These are phyloP conservation scores for Laspeyria flexula DNA, from an alignment of 2,888 invertebrate genomes.

Conservation along the genomic window DNA sequence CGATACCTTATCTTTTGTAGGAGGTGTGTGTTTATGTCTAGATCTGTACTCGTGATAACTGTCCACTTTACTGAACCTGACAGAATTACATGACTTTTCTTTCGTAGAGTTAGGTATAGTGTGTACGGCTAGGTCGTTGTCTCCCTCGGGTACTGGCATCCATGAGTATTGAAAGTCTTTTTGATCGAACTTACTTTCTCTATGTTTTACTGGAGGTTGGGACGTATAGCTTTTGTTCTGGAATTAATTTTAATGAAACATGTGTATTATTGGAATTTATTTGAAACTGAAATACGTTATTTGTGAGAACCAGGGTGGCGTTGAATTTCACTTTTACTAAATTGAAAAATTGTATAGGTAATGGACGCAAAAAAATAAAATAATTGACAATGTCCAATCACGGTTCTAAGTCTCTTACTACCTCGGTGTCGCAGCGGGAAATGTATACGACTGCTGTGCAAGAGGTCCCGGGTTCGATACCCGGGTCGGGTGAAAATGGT, in stretches of 20 bases:
- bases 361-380: no score
- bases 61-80: conserved; percentile 74
- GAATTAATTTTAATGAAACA: conserved; percentile 17
- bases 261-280: no score
- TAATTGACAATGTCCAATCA: no score
- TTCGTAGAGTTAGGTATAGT: conserved; percentile 66
- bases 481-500: no score
- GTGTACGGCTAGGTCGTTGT: conserved; percentile 69
- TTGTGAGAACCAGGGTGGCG: no score
- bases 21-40: conserved; percentile 78
- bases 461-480: no score
- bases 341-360: no score
- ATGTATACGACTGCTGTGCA: no score
- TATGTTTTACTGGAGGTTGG: conserved; percentile 50
- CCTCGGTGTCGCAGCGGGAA: no score
- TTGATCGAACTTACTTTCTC: conserved; percentile 45
- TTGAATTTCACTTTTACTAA: no score
- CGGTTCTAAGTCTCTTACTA: no score
- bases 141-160: conserved; percentile 81
- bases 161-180: conserved; percentile 75
- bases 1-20: conserved; percentile 65
- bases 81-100: conserved; percentile 63
- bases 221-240: conserved; percentile 57
- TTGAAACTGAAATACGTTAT: no score
- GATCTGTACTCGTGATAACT: conserved; percentile 80